phyloP scores from a whole-genome alignment of 2,888 invertebrate species.

The Drosophila monieri region DNA sequence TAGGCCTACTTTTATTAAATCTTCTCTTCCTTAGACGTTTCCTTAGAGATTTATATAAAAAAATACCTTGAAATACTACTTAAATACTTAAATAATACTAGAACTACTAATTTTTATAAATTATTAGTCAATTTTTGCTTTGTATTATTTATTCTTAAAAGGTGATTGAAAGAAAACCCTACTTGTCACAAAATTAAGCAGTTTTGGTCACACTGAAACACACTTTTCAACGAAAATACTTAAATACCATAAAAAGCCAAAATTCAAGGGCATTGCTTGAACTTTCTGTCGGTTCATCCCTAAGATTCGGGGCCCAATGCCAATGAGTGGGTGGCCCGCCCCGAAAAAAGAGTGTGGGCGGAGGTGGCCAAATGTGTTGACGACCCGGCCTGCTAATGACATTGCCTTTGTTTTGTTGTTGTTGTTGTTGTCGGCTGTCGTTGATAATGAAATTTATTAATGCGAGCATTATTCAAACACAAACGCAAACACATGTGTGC shows the following conservation, averaged over 20 bases:
- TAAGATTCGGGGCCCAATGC: slow-evolving; percentile 23
- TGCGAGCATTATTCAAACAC: slow-evolving; percentile 45
- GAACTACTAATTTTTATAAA: too few relatives aligned
- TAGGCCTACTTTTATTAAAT: too few relatives aligned
- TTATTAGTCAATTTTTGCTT: too few relatives aligned
- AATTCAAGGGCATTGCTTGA: too few relatives aligned
- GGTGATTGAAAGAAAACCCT: too few relatives aligned
- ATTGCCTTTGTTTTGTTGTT: slow-evolving; percentile 34
- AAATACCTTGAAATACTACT: too few relatives aligned
- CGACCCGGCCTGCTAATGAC: slow-evolving; percentile 48
- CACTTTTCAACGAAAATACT: not conserved
- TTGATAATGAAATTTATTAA: slow-evolving; percentile 74
- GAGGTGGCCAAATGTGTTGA: slow-evolving; percentile 55
- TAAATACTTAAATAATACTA: too few relatives aligned
- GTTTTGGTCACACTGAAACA: not conserved
- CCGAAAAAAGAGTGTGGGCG: slow-evolving; percentile 5
- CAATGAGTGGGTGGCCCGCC: slow-evolving; percentile 42
- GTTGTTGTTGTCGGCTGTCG: slow-evolving; percentile 47
- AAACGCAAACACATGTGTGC: slow-evolving; percentile 21
- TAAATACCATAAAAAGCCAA: too few relatives aligned
- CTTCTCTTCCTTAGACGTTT: too few relatives aligned
- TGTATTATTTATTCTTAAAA: too few relatives aligned
- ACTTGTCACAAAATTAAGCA: too few relatives aligned
- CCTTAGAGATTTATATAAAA: too few relatives aligned
- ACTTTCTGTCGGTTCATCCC: not conserved